A percentile compares a stretch with the other conserved stretches of the same genome.
Conservation (phyloP, 2,113 vertebrate genomes). For the Meriones unguiculatus region DNA sequence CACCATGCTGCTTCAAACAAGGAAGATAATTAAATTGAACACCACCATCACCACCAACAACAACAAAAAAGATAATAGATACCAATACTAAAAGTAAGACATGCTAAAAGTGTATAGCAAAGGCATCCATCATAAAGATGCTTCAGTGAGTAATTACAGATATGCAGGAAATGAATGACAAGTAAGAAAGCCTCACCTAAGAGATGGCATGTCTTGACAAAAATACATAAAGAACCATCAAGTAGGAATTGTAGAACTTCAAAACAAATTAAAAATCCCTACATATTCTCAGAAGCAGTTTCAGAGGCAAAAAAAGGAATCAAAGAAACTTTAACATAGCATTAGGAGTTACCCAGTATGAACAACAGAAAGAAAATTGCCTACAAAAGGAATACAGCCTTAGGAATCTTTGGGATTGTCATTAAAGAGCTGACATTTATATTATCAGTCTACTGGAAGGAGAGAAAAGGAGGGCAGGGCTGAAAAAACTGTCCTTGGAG, state of each 20-base stretch:
- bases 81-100: conserved; percentile 31
- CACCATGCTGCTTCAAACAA: neutral
- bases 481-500: neutral
- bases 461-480: neutral
- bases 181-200: conserved; percentile 28
- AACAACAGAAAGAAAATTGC: conserved; percentile 32
- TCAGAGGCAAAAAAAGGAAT: neutral
- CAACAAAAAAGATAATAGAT: conserved; percentile 21
- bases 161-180: conserved; percentile 22
- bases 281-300: conserved; percentile 23
- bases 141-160: conserved; percentile 27
- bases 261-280: neutral
- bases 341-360: conserved; percentile 17
- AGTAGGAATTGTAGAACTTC: conserved; percentile 25
- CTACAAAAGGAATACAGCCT: neutral
- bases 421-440: conserved; percentile 22
- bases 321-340: neutral
- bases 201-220: conserved; percentile 25
- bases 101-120: conserved; percentile 37
- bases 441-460: neutral
- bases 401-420: neutral
- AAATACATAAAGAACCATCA: conserved; percentile 29
- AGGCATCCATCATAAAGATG: neutral
- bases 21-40: conserved; percentile 36
- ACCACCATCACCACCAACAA: neutral